Conservation (phyloP, 2,888 invertebrate species). For the Tubulanus polymorphus region DNA sequence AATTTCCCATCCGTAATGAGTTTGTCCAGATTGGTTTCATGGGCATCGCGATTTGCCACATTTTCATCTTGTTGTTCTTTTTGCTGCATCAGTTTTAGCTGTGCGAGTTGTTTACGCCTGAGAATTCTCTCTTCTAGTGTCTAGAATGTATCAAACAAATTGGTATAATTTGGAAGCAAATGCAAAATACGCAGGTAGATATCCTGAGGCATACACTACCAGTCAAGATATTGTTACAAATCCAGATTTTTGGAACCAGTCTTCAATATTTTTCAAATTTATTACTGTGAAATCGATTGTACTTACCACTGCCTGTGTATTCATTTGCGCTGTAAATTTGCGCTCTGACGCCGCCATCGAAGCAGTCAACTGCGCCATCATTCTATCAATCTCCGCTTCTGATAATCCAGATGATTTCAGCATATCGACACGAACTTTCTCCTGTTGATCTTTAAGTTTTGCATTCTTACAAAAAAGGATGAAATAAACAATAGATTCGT, state of each 20-base stretch:
- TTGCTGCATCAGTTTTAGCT: slow-evolving; percentile 30
- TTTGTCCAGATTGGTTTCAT: slow-evolving; percentile 24
- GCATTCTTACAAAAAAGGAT: slow-evolving; percentile 24
- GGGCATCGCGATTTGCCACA: slow-evolving; percentile 22
- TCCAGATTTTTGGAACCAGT: background rate
- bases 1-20: slow-evolving; percentile 33
- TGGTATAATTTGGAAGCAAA: background rate
- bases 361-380: slow-evolving; percentile 31
- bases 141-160: slow-evolving; percentile 18
- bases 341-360: slow-evolving; percentile 34
- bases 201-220: background rate
- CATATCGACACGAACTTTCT: slow-evolving; percentile 32
- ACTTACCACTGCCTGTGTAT: slow-evolving; percentile 36
- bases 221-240: background rate
- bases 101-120: slow-evolving; percentile 34
- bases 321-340: slow-evolving; percentile 33
- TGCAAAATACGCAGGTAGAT: too few relatives aligned
- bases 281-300: background rate
- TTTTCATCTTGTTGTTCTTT: slow-evolving; percentile 25
- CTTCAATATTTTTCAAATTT: background rate
- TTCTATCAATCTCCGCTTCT: slow-evolving; percentile 36
- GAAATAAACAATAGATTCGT: too few relatives aligned
- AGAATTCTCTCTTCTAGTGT: slow-evolving; percentile 41
- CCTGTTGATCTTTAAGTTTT: slow-evolving; percentile 32
- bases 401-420: slow-evolving; percentile 34